Evolutionary conservation across 2,888 invertebrate species (phyloP).

Genomic region (Apomyelois bistriatella): DNA sequence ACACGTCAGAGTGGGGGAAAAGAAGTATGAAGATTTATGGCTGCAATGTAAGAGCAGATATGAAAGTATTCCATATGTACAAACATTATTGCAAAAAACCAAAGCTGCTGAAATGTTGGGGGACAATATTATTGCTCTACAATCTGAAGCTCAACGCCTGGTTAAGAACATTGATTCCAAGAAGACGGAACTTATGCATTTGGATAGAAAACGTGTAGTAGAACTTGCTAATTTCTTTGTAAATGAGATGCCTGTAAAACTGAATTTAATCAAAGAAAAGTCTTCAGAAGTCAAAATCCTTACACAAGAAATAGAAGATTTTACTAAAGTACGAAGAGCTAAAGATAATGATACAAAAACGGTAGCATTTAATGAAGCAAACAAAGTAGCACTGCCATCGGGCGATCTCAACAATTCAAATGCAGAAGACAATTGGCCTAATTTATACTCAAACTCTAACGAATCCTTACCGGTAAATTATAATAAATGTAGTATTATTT

Average conservation of each 20-base stretch:
- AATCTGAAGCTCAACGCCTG: slow-evolving; percentile 34
- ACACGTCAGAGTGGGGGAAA: slow-evolving; percentile 41
- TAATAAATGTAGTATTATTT: not conserved
- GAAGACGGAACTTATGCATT: slow-evolving; percentile 27
- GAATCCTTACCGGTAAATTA: not conserved
- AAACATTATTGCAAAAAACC: slow-evolving; percentile 38
- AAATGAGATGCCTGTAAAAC: slow-evolving; percentile 39
- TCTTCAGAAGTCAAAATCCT: slow-evolving; percentile 31
- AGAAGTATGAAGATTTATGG: slow-evolving; percentile 60
- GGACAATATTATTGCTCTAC: slow-evolving; percentile 33
- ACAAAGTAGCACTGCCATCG: not conserved
- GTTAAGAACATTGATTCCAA: slow-evolving; percentile 37
- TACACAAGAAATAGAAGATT: slow-evolving; percentile 29
- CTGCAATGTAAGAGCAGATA: slow-evolving; percentile 45
- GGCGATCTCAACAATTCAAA: slow-evolving; percentile 18
- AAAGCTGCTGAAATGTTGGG: slow-evolving; percentile 33
- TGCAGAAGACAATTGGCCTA: slow-evolving; percentile 29
- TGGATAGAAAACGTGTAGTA: slow-evolving; percentile 42
- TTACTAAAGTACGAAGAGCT: slow-evolving; percentile 16
- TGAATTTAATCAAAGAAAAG: slow-evolving; percentile 37
- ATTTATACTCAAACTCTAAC: slow-evolving; percentile 23
- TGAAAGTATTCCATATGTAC: slow-evolving; percentile 56
- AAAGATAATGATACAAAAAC: not conserved
- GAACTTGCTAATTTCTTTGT: slow-evolving; percentile 51
- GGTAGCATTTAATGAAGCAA: not conserved